Percentiles rank a stretch among this genome's conserved stretches.
These are phyloP conservation scores for Prunella fulvescens DNA, from an alignment of 2,113 vertebrate species.

Conservation along the genomic window DNA sequence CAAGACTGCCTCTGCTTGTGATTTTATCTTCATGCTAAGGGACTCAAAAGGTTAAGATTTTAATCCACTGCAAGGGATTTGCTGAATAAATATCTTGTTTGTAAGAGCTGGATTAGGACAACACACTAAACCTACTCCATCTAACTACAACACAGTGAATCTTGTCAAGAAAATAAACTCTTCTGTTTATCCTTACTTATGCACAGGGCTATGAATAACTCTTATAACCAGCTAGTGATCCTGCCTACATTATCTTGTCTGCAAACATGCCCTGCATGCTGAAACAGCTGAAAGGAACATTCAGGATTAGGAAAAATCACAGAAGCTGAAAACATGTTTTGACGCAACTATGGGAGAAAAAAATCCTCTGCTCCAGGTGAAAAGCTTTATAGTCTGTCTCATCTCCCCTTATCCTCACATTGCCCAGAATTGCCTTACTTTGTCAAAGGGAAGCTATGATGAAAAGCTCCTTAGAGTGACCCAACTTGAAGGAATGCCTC, in stretches of 20 bases:
- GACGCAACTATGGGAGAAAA: not conserved
- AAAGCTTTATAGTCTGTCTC: slow-evolving; percentile 15
- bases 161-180: slow-evolving; percentile 39
- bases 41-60: slow-evolving; percentile 23
- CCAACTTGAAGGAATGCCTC: not conserved
- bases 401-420: not conserved
- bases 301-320: slow-evolving; percentile 32
- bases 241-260: slow-evolving; percentile 1
- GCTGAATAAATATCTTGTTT: slow-evolving; percentile 34
- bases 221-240: slow-evolving; percentile 20
- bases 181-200: slow-evolving; percentile 34
- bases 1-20: not conserved
- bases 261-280: slow-evolving; percentile 17
- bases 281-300: slow-evolving; percentile 40
- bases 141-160: not conserved
- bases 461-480: not conserved
- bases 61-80: slow-evolving; percentile 24
- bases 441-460: not conserved
- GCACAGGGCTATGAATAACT: not conserved
- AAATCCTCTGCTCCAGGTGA: not conserved
- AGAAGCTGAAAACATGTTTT: slow-evolving; percentile 28
- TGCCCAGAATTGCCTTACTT: not conserved
- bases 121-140: not conserved
- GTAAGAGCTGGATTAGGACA: not conserved
- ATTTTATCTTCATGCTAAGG: slow-evolving; percentile 6